Base-by-base conservation (phyloP, 2,797 vertebrate genomes). In the Merluccius polli region DNA sequence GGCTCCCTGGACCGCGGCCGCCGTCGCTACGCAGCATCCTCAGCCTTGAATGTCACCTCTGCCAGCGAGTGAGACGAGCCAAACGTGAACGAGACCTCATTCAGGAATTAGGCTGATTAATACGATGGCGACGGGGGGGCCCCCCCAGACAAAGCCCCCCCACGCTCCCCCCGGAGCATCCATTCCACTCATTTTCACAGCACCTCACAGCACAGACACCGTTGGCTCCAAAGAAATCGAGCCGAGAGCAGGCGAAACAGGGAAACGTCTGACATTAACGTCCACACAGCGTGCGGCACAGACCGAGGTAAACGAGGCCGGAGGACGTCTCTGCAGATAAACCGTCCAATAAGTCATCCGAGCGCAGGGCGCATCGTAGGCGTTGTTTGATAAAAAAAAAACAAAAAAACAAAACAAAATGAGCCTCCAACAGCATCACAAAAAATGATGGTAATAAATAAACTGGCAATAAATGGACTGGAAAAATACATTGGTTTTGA, bases 301-400 rank as follows among this genome's bases (percentile, higher is more conserved):
- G 73, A 24, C 18, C n/a, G 18, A 27, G 24, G 74, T 48, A 80
- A 85, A 82, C 78, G 70, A 81, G 85, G 80, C 70, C 73, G 75
- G 68, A 29, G 78, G 69, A 83, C 65, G 83, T 82, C 82, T 77
- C 72, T 70, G 79, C 77, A 79, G 79, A 86, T 83, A 84, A 87
- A 82, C 63, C 0, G 73, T 65, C 73, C 85, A 84, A 80, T 80
- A 85, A 83, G 77, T 87, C 85, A 79, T 79, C 75, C 76, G 80
- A 80, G 67, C 41, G 5, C 77, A 78, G 72, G 75, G 27, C 59
- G 68, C 72, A 79, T 82, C 69, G 33, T 31, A 44, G n/a, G n/a
- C 18, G 1, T 27, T 7, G 24, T n/a, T 8, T n/a, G 30, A 38
- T 78, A 67, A 29, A 77, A 31, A 74, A 15, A 75, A 13, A 81